These are phyloP conservation scores for Chaetodon trifasciatus DNA, from an alignment of 2,797 vertebrate species.

Conservation along the genomic window DNA sequence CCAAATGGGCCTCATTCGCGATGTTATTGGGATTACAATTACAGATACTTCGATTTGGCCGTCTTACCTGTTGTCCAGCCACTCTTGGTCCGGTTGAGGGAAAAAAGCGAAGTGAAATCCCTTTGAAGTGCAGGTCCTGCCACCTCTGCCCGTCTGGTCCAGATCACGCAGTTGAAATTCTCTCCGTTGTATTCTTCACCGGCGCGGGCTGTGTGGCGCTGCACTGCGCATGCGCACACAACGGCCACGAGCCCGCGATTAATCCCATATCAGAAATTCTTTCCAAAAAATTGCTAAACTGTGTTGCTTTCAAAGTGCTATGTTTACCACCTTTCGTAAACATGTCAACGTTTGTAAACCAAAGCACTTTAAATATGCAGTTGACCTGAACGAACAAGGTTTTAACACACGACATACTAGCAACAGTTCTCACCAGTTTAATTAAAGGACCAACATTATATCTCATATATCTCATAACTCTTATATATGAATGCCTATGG, in stretches of 20 bases:
- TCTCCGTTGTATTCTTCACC: constrained; percentile 69
- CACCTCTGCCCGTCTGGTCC: constrained; percentile 71
- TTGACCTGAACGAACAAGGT: background rate
- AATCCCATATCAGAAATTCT: background rate
- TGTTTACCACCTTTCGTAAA: background rate
- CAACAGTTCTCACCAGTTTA: background rate
- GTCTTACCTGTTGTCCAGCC: constrained; percentile 75
- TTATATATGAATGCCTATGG: background rate
- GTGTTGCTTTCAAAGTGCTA: background rate
- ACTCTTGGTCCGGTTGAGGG: constrained; percentile 55
- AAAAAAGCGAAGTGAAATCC: constrained; percentile 55
- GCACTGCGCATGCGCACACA: constrained; percentile 71
- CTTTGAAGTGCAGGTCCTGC: constrained; percentile 41
- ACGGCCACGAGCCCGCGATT: background rate
- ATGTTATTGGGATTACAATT: background rate
- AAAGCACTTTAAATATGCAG: background rate
- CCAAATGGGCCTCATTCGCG: constrained; percentile 31
- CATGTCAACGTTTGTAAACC: too few species aligned
- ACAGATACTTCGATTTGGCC: rapidly evolving
- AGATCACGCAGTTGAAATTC: constrained; percentile 86
- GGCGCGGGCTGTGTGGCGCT: constrained; percentile 72
- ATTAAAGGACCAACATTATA: background rate
- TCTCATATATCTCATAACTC: background rate
- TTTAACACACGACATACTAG: background rate
- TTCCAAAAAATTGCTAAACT: background rate